Evolutionary conservation across 2,113 vertebrate genomes (phyloP).

Genomic region (Triplophysa tibetana): DNA sequence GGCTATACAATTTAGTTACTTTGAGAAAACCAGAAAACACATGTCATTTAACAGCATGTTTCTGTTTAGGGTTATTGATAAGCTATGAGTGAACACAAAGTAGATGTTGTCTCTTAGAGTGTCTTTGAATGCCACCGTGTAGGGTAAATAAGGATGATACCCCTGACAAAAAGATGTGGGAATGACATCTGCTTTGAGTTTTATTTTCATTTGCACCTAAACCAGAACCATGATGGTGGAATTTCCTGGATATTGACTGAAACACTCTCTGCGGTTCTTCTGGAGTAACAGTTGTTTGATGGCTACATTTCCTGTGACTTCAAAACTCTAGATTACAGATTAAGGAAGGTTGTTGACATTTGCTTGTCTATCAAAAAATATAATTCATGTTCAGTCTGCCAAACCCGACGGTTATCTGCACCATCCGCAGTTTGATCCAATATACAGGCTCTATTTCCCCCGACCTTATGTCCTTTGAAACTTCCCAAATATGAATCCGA

Average conservation of each 20-base stretch:
- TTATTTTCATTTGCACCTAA: background rate
- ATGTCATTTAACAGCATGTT: background rate
- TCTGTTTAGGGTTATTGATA: background rate
- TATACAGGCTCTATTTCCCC: background rate
- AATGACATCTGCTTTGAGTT: constrained; percentile 17
- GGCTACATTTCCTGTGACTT: background rate
- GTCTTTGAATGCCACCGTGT: background rate
- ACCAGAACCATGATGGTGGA: background rate
- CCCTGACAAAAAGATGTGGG: constrained; percentile 1
- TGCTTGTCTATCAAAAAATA: no score
- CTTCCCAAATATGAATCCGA: constrained; percentile 25
- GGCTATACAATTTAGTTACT: background rate
- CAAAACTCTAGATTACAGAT: background rate
- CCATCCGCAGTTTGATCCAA: no score
- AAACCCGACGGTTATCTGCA: no score
- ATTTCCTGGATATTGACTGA: background rate
- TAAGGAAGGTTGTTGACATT: background rate
- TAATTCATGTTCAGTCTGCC: background rate
- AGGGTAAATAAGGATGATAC: background rate
- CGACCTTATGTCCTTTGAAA: constrained; percentile 8
- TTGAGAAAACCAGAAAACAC: background rate
- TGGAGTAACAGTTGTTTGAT: background rate
- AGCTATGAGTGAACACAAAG: background rate
- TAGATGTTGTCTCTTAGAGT: background rate
- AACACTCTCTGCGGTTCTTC: background rate